These are phyloP conservation scores for Ceuthmochares aereus DNA, from an alignment of 2,113 vertebrate species.

Conservation along the genomic window DNA sequence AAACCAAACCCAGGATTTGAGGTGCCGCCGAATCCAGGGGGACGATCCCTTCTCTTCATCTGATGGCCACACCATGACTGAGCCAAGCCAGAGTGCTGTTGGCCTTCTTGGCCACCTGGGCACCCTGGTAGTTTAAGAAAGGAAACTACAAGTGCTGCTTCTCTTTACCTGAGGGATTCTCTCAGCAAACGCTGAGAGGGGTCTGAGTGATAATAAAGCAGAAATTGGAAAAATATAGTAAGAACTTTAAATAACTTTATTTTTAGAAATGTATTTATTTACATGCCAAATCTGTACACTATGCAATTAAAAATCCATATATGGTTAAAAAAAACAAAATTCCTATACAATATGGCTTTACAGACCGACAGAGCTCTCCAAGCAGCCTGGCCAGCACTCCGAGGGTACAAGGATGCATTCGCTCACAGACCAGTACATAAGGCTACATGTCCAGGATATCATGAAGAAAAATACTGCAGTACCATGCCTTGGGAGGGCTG, in stretches of 20 bases:
- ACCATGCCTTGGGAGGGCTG: conserved; percentile 20
- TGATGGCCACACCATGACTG: too few species aligned
- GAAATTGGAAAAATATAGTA: not conserved
- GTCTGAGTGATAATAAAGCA: not conserved
- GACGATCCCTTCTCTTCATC: too few species aligned
- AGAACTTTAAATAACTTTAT: conserved; percentile 68
- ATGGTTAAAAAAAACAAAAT: not conserved
- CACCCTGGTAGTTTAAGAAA: too few species aligned
- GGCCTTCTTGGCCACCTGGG: too few species aligned
- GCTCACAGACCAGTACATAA: conserved; percentile 38
- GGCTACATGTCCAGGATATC: conserved; percentile 48
- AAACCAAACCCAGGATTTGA: too few species aligned
- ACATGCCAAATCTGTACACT: conserved; percentile 60
- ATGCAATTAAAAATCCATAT: conserved; percentile 57
- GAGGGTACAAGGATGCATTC: not conserved
- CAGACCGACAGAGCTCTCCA: conserved; percentile 28
- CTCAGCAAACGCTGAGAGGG: too few species aligned
- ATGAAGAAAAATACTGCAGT: conserved; percentile 35
- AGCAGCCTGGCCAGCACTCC: conserved; percentile 34
- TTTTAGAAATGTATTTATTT: conserved; percentile 67
- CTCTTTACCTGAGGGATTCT: too few species aligned
- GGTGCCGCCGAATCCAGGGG: too few species aligned
- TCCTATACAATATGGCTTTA: conserved; percentile 62
- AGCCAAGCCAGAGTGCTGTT: too few species aligned
- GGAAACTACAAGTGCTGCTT: too few species aligned